Percentiles rank a stretch among this genome's conserved stretches.
Conservation (phyloP, 2,888 invertebrate species). For the Amiota minor region DNA sequence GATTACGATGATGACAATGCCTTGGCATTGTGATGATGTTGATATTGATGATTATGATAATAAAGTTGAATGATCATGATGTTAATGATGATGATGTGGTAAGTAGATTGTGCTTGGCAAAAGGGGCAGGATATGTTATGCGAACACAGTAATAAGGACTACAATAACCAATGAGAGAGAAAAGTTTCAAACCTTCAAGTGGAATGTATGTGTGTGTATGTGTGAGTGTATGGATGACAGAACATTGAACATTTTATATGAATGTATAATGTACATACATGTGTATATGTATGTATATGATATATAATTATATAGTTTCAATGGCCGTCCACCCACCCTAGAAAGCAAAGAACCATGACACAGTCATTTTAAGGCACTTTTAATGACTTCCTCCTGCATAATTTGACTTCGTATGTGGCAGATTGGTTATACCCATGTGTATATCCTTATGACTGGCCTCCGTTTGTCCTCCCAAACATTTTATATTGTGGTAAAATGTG, state of each 20-base stretch:
- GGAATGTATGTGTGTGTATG: not conserved
- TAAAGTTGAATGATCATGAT: not conserved
- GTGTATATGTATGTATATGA: not conserved
- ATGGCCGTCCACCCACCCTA: slow-evolving; percentile 17
- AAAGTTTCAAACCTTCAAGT: slow-evolving; percentile 24
- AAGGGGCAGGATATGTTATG: not conserved
- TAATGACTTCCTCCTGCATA: not conserved
- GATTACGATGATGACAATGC: not conserved
- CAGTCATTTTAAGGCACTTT: slow-evolving; percentile 3
- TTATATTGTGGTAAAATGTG: slow-evolving; percentile 17
- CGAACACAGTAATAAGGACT: slow-evolving; percentile 6
- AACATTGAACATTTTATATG: slow-evolving; percentile 1
- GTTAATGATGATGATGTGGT: no score
- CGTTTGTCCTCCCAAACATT: not conserved
- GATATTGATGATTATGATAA: slow-evolving; percentile 1
- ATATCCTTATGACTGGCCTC: not conserved
- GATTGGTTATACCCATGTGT: not conserved
- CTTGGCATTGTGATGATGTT: not conserved
- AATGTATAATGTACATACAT: not conserved
- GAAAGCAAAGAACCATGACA: not conserved
- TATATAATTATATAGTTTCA: not conserved
- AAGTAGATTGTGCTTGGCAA: slow-evolving; percentile 8
- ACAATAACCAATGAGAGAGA: slow-evolving; percentile 22
- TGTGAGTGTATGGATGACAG: not conserved
- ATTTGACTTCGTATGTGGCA: not conserved